phyloP scores from a whole-genome alignment of 2,888 invertebrate species.

The Zygogramma bicolorata region DNA sequence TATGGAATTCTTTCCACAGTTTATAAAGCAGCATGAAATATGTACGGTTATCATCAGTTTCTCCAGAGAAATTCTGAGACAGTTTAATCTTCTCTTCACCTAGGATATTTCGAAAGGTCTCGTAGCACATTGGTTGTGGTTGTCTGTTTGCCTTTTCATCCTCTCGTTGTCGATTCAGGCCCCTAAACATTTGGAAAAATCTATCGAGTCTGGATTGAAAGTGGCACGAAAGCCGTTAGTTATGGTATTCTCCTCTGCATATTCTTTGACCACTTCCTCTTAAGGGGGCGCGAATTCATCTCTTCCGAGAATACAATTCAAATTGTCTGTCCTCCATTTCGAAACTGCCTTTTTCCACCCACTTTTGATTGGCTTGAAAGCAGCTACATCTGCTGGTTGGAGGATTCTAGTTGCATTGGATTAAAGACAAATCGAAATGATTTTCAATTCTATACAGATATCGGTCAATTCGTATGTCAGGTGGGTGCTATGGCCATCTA shows the following conservation, averaged over 20 bases:
- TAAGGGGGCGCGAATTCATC: background rate
- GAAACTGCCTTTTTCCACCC: constrained; percentile 35
- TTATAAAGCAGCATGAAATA: background rate
- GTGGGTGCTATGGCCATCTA: constrained; percentile 33
- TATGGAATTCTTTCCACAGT: background rate
- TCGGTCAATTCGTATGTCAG: constrained; percentile 27
- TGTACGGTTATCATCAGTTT: background rate
- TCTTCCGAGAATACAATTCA: background rate
- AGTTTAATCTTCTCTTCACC: constrained; percentile 1
- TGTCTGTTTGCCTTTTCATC: background rate
- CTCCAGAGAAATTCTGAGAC: background rate
- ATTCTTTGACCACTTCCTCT: background rate
- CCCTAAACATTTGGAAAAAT: background rate
- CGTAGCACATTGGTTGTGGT: background rate
- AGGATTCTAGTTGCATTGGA: constrained; percentile 49
- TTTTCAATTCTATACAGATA: constrained; percentile 35
- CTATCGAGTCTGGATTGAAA: constrained; percentile 6
- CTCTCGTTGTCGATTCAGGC: background rate
- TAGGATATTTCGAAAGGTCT: background rate
- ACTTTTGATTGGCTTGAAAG: constrained; percentile 49
- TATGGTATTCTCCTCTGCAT: background rate
- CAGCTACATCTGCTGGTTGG: constrained; percentile 49
- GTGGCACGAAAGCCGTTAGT: background rate
- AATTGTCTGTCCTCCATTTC: constrained; percentile 2
- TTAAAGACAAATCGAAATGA: constrained; percentile 50